A percentile compares a stretch with the other conserved stretches of the same genome.
Conservation (phyloP, 2,113 vertebrate genomes). For the Hymenochirus boettgeri region DNA sequence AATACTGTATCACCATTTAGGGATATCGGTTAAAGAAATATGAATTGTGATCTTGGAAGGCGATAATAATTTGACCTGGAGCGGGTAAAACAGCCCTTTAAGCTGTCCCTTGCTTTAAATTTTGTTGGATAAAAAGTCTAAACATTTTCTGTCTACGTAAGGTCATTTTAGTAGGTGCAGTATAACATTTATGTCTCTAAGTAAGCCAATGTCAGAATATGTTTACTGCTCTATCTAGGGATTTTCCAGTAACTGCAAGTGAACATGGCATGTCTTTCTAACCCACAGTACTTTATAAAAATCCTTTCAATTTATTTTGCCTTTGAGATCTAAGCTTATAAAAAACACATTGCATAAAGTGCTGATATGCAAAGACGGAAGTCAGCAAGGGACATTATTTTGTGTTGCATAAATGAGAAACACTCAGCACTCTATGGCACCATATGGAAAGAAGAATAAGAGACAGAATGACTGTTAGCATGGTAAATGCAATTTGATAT, state of each 20-base stretch:
- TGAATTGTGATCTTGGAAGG: too few relatives aligned
- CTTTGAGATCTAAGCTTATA: too few relatives aligned
- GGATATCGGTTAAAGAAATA: too few relatives aligned
- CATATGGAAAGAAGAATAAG: slow-evolving; percentile 30
- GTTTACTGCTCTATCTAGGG: neutral
- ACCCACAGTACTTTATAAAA: too few relatives aligned
- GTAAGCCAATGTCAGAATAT: neutral
- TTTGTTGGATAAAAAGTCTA: too few relatives aligned
- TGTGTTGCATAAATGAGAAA: slow-evolving; percentile 6
- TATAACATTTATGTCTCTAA: neutral
- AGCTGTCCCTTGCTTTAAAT: too few relatives aligned
- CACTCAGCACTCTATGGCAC: slow-evolving; percentile 24
- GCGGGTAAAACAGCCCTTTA: too few relatives aligned
- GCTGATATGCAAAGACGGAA: slow-evolving; percentile 26
- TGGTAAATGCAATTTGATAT: slow-evolving; percentile 26
- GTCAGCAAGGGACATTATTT: slow-evolving; percentile 44
- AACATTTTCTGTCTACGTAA: too few relatives aligned
- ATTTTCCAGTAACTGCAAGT: slow-evolving; percentile 31
- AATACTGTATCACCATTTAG: too few relatives aligned
- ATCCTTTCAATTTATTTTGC: too few relatives aligned
- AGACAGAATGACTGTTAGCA: slow-evolving; percentile 19
- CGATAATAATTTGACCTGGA: too few relatives aligned
- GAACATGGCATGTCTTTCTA: slow-evolving; percentile 24
- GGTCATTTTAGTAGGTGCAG: neutral
- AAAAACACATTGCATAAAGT: too few relatives aligned